Evolutionary conservation across 1,140 invertebrate genomes (phyloP).

Genomic region (Planococcus citri): DNA sequence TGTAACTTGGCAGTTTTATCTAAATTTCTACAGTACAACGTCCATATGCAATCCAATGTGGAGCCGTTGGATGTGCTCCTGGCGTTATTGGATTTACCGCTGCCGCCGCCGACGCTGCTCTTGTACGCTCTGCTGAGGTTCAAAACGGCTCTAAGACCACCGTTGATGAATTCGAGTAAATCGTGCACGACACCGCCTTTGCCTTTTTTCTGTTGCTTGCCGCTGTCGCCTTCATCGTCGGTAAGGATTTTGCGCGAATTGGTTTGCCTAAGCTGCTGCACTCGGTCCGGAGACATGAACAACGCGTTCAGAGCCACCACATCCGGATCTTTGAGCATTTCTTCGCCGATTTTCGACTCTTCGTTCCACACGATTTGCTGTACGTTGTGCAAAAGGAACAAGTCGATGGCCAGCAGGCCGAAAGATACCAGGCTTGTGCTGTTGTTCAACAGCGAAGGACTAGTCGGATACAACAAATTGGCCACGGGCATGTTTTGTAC

Average conservation of each 20-base stretch:
- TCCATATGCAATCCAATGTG: constrained; percentile 46
- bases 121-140: constrained; percentile 44
- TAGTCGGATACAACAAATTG: constrained; percentile 32
- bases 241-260: constrained; percentile 25
- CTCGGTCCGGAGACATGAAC: constrained; percentile 38
- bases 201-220: constrained; percentile 20
- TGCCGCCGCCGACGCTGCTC: constrained; percentile 31
- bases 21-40: constrained; percentile 45
- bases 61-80: constrained; percentile 24
- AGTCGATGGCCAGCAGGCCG: constrained; percentile 43
- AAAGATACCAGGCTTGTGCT: constrained; percentile 38
- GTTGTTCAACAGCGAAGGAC: constrained; percentile 28
- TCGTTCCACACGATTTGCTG: constrained; percentile 43
- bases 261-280: constrained; percentile 31
- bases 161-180: constrained; percentile 40
- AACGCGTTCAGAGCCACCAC: constrained; percentile 42
- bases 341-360: constrained; percentile 34
- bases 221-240: background rate
- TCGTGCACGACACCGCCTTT: constrained; percentile 37
- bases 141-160: constrained; percentile 41
- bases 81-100: background rate
- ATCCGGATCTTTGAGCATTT: constrained; percentile 41
- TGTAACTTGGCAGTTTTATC: constrained; percentile 40
- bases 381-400: constrained; percentile 45
- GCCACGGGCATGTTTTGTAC: constrained; percentile 29